A percentile compares a stretch with the other conserved stretches of the same genome.
phyloP scores from a whole-genome alignment of 2,888 invertebrate species.

The Drosophila barbarae region DNA sequence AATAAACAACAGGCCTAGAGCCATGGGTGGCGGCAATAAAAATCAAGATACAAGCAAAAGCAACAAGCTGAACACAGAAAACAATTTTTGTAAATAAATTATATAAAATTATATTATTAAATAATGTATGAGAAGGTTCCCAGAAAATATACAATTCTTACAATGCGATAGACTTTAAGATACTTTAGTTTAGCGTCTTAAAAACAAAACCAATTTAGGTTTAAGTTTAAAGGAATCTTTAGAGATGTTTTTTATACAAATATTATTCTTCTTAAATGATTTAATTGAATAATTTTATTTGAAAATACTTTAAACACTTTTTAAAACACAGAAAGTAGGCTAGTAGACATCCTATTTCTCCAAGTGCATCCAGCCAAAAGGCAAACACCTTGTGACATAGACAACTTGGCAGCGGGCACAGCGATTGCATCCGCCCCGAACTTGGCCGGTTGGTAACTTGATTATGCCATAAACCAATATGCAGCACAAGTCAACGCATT shows the following conservation, averaged over 20 bases:
- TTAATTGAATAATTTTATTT: neutral
- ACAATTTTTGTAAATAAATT: neutral
- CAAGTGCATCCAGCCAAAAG: conserved; percentile 18
- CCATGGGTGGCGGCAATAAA: conserved; percentile 48
- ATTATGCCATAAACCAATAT: conserved; percentile 64
- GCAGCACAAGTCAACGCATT: conserved; percentile 28
- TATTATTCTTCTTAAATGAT: neutral
- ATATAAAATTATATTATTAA: neutral
- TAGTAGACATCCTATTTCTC: neutral
- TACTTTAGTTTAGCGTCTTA: neutral
- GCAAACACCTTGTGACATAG: conserved; percentile 62
- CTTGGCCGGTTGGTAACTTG: conserved; percentile 52
- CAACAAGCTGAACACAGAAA: conserved; percentile 4
- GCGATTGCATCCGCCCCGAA: conserved; percentile 58
- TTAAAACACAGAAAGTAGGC: neutral
- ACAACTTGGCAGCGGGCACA: conserved; percentile 58
- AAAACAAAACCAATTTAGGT: neutral
- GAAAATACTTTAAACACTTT: neutral
- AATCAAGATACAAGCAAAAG: conserved; percentile 33
- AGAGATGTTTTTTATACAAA: neutral
- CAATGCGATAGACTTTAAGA: neutral
- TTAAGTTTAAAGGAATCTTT: neutral
- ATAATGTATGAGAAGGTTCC: no score
- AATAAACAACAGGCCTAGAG: conserved; percentile 34
- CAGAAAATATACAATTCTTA: no score